Evolutionary conservation across 2,888 invertebrate species (phyloP).

Genomic region (Acanthosepion esculentum): DNA sequence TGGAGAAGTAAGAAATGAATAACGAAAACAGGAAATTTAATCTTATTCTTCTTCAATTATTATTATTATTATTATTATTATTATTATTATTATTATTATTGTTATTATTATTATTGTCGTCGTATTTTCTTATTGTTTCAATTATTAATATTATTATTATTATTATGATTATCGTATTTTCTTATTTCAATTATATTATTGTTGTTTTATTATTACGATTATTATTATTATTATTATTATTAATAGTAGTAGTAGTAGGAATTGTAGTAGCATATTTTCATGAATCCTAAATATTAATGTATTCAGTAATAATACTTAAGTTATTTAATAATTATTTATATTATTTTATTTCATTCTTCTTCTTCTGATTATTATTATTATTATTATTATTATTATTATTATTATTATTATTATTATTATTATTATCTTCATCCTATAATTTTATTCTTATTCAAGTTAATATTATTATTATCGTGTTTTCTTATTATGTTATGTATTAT

Average conservation of each 20-base stretch:
- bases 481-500: neutral
- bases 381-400: neutral
- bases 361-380: neutral
- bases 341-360: neutral
- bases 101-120: neutral
- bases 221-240: too few relatives aligned
- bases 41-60: neutral
- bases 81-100: neutral
- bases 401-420: neutral
- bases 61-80: neutral
- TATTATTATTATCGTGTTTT: neutral
- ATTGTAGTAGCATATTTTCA: too few relatives aligned
- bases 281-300: too few relatives aligned
- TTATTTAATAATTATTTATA: too few relatives aligned
- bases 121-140: too few relatives aligned
- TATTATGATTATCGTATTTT: too few relatives aligned
- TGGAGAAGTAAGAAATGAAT: neutral
- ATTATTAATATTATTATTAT: too few relatives aligned
- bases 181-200: too few relatives aligned
- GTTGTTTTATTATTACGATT: too few relatives aligned
- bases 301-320: too few relatives aligned
- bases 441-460: neutral
- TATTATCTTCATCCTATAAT: neutral
- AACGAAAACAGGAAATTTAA: neutral
- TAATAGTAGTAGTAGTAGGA: too few relatives aligned